Percentiles rank a stretch among this genome's conserved stretches.
phyloP scores from a whole-genome alignment of 35 echinoderm and acorn worm species.

The Holothuria glaberrima region DNA sequence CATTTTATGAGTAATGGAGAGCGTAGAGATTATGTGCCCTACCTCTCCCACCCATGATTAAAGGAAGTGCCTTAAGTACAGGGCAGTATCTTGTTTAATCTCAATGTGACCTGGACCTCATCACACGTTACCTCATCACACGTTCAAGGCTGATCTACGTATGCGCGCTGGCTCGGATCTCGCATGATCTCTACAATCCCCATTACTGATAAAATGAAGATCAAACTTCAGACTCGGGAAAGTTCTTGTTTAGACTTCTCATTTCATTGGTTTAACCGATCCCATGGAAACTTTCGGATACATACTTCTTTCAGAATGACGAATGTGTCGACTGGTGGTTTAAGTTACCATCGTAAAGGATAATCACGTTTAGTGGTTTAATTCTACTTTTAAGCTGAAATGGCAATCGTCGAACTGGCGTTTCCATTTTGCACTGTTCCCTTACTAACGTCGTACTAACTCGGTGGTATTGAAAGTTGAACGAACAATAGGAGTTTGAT shows the following conservation, averaged over 20 bases:
- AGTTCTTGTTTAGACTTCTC: too few species aligned
- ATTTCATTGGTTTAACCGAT: slow-evolving; percentile 27
- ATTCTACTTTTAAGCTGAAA: not conserved
- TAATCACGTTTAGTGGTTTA: not conserved
- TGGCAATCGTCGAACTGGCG: slow-evolving; percentile 28
- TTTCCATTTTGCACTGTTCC: not conserved
- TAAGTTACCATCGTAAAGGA: slow-evolving; percentile 24
- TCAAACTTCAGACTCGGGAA: too few species aligned
- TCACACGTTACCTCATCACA: not conserved
- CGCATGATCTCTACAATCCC: too few species aligned
- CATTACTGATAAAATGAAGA: too few species aligned
- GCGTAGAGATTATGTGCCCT: too few species aligned
- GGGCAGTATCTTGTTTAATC: too few species aligned
- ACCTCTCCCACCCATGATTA: too few species aligned
- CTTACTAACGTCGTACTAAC: not conserved
- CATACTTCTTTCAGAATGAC: not conserved
- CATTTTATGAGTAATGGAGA: too few species aligned
- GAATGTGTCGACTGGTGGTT: not conserved
- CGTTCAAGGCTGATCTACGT: too few species aligned
- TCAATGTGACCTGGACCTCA: too few species aligned
- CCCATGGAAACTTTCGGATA: slow-evolving; percentile 9
- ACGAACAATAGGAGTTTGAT: slow-evolving; percentile 42
- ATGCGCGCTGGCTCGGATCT: too few species aligned
- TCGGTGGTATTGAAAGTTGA: slow-evolving; percentile 37
- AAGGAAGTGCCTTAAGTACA: too few species aligned